phyloP scores from a whole-genome alignment of 2,888 invertebrate genomes.

The Orgyia antiqua region DNA sequence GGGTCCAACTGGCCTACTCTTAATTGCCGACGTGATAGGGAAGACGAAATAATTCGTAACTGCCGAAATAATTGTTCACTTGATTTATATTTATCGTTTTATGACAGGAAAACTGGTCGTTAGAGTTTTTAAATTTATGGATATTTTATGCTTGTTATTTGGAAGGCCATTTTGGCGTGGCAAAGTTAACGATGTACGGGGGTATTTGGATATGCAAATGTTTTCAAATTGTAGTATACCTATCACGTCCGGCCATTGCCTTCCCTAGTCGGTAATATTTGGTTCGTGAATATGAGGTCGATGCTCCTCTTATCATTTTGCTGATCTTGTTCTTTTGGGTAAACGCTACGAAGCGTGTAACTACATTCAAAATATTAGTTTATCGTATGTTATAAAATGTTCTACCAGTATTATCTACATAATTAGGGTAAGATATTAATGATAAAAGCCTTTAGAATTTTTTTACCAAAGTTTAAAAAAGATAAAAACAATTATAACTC shows the following conservation, averaged over 20 bases:
- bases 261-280: slow-evolving; percentile 19
- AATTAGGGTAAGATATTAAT: too few species aligned
- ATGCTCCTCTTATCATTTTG: slow-evolving; percentile 18
- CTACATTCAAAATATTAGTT: too few species aligned
- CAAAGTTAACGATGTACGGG: slow-evolving; percentile 25
- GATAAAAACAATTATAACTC: too few species aligned
- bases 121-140: slow-evolving; percentile 50
- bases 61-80: slow-evolving; percentile 43
- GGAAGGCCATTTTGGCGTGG: slow-evolving; percentile 23
- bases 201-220: slow-evolving; percentile 30
- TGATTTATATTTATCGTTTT: slow-evolving; percentile 54
- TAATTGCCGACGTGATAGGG: slow-evolving; percentile 48
- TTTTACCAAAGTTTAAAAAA: too few species aligned
- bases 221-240: slow-evolving; percentile 28
- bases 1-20: slow-evolving; percentile 36
- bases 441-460: too few species aligned
- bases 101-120: slow-evolving; percentile 44
- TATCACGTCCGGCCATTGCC: slow-evolving; percentile 14
- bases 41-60: slow-evolving; percentile 52
- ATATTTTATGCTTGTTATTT: slow-evolving; percentile 42
- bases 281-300: slow-evolving; percentile 9
- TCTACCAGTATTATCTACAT: too few species aligned
- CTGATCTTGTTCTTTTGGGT: slow-evolving; percentile 18
- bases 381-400: too few species aligned
- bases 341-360: too few species aligned